phyloP scores from a whole-genome alignment of 1,140 invertebrate genomes.

The Meloidogyne floridensis region DNA sequence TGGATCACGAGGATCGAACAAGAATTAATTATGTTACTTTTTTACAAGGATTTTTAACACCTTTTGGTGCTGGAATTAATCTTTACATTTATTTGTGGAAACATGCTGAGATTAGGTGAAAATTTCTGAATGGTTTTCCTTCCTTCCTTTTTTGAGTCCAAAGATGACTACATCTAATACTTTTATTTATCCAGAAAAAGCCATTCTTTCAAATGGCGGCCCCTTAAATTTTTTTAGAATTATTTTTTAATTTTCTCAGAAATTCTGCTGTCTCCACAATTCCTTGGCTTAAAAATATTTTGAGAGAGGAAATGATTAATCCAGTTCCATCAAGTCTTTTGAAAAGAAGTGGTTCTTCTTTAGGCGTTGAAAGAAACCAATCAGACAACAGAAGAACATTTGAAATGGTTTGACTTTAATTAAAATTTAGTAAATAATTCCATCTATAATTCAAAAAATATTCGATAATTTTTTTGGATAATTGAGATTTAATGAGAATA shows the following conservation, averaged over 20 bases:
- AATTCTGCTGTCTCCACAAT: conserved; percentile 1
- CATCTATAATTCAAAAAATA: no score
- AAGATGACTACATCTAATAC: no score
- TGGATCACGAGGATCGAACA: conserved; percentile 4
- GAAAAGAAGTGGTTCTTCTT: not conserved
- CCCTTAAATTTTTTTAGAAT: no score
- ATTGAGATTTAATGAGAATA: no score
- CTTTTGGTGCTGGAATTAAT: conserved; percentile 17
- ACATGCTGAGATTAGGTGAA: conserved; percentile 20
- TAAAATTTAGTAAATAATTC: not conserved
- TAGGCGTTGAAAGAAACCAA: not conserved
- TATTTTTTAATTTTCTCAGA: not conserved
- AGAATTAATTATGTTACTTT: conserved; percentile 19
- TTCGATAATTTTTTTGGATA: no score
- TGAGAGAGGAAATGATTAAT: not conserved
- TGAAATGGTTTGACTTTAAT: not conserved
- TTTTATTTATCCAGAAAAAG: no score
- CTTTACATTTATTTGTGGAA: conserved; percentile 21
- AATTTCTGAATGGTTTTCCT: no score
- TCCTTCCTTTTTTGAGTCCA: no score
- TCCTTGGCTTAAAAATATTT: conserved; percentile 6
- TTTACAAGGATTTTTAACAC: conserved; percentile 13
- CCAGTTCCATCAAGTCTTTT: not conserved
- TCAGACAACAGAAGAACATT: not conserved
- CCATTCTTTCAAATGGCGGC: no score